A percentile compares a stretch with the other conserved stretches of the same genome.
These are phyloP conservation scores for Callipepla squamata DNA, from an alignment of 2,113 vertebrate genomes.

Conservation along the genomic window DNA sequence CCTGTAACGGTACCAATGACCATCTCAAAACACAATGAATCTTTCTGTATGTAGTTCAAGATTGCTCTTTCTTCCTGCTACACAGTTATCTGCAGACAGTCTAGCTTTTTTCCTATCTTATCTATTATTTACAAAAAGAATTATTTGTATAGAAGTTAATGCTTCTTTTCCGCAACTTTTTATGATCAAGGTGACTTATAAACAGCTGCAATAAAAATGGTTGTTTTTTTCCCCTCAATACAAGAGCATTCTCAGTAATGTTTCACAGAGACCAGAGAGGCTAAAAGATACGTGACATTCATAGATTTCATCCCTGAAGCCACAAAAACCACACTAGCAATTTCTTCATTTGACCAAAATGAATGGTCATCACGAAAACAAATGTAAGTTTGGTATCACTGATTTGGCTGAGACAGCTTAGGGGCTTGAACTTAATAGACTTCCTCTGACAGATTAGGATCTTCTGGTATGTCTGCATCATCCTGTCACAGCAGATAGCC, in stretches of 20 bases:
- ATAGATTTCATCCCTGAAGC: constrained; percentile 82
- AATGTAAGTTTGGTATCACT: constrained; percentile 79
- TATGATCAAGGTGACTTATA: constrained; percentile 79
- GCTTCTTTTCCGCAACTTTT: constrained; percentile 61
- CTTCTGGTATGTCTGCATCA: constrained; percentile 72
- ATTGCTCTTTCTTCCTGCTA: not conserved
- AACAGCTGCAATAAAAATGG: constrained; percentile 75
- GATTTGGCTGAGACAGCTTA: constrained; percentile 81
- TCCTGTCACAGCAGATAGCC: constrained; percentile 76
- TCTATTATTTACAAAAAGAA: constrained; percentile 46
- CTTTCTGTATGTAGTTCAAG: not conserved
- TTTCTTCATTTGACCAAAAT: constrained; percentile 84
- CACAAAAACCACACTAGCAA: constrained; percentile 76
- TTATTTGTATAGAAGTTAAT: constrained; percentile 21
- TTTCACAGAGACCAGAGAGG: constrained; percentile 75
- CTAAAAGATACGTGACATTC: constrained; percentile 86
- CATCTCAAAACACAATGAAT: not conserved
- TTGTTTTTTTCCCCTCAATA: not conserved
- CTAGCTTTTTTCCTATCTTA: not conserved
- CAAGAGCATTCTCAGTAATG: constrained; percentile 74
- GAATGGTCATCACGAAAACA: constrained; percentile 84
- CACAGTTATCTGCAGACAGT: not conserved
- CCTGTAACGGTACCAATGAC: not conserved
- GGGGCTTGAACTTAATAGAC: constrained; percentile 83
- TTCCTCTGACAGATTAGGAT: constrained; percentile 80